Percentiles rank a stretch among this genome's conserved stretches.
Evolutionary conservation across 2,888 invertebrate species (phyloP).

Genomic region (Acanthosepion pharaonis): DNA sequence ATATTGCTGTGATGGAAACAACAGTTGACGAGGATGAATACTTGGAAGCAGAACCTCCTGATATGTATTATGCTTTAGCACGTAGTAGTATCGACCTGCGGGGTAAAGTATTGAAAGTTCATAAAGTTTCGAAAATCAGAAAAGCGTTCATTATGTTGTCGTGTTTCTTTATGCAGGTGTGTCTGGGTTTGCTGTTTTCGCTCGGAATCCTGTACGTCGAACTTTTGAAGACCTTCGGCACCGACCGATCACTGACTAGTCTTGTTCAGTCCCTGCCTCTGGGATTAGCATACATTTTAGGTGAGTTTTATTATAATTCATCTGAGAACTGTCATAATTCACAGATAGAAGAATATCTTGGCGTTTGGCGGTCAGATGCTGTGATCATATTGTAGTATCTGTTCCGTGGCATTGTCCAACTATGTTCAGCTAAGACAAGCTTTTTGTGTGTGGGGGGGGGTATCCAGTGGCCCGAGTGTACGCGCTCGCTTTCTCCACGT

Average conservation of each 20-base stretch:
- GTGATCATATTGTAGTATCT: too few species aligned
- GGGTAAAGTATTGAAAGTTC: not conserved
- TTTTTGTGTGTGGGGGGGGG: too few species aligned
- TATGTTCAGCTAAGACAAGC: too few species aligned
- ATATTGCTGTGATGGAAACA: not conserved
- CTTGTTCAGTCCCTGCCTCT: conserved; percentile 12
- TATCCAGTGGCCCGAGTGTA: too few species aligned
- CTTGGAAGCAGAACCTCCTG: not conserved
- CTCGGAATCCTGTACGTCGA: conserved; percentile 24
- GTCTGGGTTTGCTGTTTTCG: not conserved
- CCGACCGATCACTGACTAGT: not conserved
- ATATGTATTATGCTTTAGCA: not conserved
- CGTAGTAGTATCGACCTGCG: not conserved
- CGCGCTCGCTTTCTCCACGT: too few species aligned
- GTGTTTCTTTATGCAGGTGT: conserved; percentile 1
- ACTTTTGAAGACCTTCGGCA: not conserved
- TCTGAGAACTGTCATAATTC: too few species aligned
- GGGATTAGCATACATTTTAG: conserved; percentile 34
- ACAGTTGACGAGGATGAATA: not conserved
- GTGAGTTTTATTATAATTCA: not conserved
- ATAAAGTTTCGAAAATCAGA: not conserved
- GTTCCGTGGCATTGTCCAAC: too few species aligned
- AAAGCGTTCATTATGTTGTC: not conserved
- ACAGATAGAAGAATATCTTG: too few species aligned
- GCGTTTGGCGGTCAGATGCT: too few species aligned